phyloP scores from a whole-genome alignment of 2,888 invertebrate species.

The Lithosia quadra region DNA sequence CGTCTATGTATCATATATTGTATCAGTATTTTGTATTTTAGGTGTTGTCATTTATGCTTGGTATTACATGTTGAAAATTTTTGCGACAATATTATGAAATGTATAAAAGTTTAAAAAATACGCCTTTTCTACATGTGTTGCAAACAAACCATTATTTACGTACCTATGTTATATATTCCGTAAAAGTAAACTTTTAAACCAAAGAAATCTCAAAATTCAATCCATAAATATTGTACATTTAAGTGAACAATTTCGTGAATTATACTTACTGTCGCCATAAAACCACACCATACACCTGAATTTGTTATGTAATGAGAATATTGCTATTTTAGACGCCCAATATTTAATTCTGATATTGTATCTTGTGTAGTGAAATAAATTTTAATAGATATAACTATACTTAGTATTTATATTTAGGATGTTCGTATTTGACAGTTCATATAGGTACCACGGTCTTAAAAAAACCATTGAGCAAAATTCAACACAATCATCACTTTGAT shows the following conservation, averaged over 20 bases:
- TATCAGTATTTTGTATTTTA: background rate
- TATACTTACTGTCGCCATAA: background rate
- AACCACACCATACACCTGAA: background rate
- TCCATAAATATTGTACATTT: conserved; percentile 3
- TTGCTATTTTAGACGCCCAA: background rate
- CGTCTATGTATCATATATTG: background rate
- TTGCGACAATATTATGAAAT: no score
- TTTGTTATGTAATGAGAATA: background rate
- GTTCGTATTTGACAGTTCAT: background rate
- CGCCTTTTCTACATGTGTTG: no score
- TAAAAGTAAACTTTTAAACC: background rate
- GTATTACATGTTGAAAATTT: no score
- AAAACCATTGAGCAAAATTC: background rate
- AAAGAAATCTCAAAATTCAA: background rate
- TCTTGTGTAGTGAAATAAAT: background rate
- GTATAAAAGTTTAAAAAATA: no score
- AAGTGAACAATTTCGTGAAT: background rate
- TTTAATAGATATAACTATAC: background rate
- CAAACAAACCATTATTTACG: no score
- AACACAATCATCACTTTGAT: background rate
- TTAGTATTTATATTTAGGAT: background rate
- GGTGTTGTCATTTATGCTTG: background rate
- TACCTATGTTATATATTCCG: background rate
- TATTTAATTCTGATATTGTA: background rate
- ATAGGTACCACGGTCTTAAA: background rate